Conservation (phyloP, 2,797 vertebrate genomes). For the Tachyglossus aculeatus region DNA sequence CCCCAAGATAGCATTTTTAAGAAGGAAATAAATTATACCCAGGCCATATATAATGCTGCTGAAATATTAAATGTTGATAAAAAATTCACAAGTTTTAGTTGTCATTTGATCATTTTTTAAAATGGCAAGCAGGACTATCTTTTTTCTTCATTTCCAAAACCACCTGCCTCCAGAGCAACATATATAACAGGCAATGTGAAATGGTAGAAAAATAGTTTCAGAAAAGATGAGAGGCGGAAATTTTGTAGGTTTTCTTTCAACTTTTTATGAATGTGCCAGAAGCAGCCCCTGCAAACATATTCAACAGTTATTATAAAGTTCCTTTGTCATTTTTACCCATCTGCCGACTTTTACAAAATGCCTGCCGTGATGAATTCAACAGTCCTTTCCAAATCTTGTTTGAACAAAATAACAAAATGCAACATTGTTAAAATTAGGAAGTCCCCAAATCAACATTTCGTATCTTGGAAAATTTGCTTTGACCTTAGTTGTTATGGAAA, state of each 20-base stretch:
- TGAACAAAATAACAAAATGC: background rate
- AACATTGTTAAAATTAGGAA: background rate
- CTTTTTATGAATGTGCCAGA: background rate
- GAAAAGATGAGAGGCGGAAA: background rate
- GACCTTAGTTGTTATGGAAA: background rate
- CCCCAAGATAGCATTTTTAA: background rate
- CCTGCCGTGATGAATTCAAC: background rate
- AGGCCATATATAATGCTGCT: background rate
- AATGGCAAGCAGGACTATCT: background rate
- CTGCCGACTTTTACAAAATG: background rate
- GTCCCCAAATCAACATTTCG: background rate
- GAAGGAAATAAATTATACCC: background rate
- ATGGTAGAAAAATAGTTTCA: background rate
- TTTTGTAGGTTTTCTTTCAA: background rate
- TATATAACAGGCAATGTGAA: background rate
- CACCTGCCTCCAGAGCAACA: background rate
- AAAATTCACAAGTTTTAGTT: background rate
- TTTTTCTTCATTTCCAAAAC: background rate
- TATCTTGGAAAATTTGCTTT: background rate
- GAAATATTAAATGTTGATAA: constrained; percentile 18
- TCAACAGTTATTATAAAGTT: background rate
- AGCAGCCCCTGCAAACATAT: background rate
- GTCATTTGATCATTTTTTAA: background rate
- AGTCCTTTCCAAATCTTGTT: background rate
- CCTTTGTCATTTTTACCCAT: background rate